phyloP scores from a whole-genome alignment of 2,113 vertebrate species.

The Syrmaticus mikado region DNA sequence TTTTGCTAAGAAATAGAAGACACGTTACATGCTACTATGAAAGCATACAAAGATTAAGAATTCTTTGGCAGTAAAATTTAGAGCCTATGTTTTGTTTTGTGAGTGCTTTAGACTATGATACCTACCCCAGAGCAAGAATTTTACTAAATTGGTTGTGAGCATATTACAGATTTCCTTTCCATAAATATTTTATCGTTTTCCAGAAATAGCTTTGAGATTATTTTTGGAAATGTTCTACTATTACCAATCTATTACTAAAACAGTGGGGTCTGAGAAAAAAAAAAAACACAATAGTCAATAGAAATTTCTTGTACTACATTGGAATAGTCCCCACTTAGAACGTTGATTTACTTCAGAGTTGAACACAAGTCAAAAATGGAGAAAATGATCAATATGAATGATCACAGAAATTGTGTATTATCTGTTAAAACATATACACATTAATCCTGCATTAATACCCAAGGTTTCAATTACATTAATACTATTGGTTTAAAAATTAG shows the following conservation, averaged over 20 bases:
- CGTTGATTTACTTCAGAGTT: background rate
- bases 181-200: background rate
- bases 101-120: background rate
- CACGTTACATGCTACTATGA: background rate
- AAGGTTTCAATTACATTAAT: background rate
- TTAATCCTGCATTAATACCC: background rate
- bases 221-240: background rate
- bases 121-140: background rate
- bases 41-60: background rate
- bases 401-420: background rate
- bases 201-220: background rate
- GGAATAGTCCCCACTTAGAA: background rate
- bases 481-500: background rate
- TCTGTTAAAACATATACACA: background rate
- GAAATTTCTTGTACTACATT: background rate
- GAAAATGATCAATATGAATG: rapidly evolving
- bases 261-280: background rate
- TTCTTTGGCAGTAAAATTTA: background rate
- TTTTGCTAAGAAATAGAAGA: background rate
- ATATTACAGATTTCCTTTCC: background rate
- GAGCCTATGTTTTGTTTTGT: background rate
- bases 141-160: background rate
- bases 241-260: background rate
- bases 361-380: background rate
- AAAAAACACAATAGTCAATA: background rate